Base-by-base conservation (phyloP, 2,797 vertebrate species). In the Enteromius fasciolatus region DNA sequence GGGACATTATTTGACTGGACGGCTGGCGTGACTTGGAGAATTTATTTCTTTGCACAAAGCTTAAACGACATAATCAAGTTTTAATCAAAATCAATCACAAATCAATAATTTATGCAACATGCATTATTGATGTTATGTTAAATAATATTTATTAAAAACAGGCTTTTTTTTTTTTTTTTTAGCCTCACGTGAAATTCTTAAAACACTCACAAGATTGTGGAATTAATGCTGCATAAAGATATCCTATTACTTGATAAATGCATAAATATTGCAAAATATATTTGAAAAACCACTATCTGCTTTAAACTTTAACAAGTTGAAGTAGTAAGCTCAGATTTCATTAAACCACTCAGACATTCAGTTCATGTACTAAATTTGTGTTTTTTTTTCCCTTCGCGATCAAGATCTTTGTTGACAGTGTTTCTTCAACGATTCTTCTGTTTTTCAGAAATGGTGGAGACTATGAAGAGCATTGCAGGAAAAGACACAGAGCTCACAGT, bases 401-500 rank as follows among this genome's bases (percentile, higher is more conserved):
- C 44, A 15, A 31, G 70, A n/a, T 54, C 50, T 23, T 57, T 52
- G 46, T 4, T 8, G 23, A 18, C 5, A 3, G 20, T 2, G 20
- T 74, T 31, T 1, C 17, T 33, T 50, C 46, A n/a, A 8, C 33
- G 46, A 52, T n/a, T 52, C 18, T 73, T 14, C 25, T 57, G 64
- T 31, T 20, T 25, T 74, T 5, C 85, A 99, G 98, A 98, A 96
- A 99, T 98, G 98, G 98, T 98, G 89, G 97, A 97, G 92, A 97
- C 96, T 76, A 98, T 99, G 97, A 99, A 98, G 94, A 96, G 94
- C 17, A 97, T 98, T 89, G 97, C 97, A 76, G 94, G 96, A 36
- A 96, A 97, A 96, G 97, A 98, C 39, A 93, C 95, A 90, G 97
- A 98, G 90, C 94, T 98, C 93, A 97, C 97, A 36, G 97, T 97